Evolutionary conservation across 2,113 vertebrate genomes (phyloP).

Genomic region (Blennius ocellaris): DNA sequence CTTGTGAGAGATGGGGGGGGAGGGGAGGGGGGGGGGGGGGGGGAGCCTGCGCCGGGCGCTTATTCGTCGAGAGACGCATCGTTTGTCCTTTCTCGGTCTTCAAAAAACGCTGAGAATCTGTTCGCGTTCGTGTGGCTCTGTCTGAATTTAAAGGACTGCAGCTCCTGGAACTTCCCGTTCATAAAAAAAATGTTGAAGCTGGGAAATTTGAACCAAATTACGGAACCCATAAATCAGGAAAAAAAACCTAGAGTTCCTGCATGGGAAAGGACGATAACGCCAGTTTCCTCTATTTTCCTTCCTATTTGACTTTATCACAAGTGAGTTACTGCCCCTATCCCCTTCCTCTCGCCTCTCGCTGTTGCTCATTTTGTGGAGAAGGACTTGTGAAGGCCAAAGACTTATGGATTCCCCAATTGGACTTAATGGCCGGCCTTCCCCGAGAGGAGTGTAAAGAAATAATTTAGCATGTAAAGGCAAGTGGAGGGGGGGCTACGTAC

Average conservation of each 20-base stretch:
- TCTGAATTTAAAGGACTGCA: constrained; percentile 4
- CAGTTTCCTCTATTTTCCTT: background rate
- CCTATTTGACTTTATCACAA: constrained; percentile 19
- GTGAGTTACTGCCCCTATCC: constrained; percentile 26
- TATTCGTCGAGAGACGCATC: constrained; percentile 24
- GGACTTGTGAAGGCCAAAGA: constrained; percentile 41
- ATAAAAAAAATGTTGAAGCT: constrained; percentile 51
- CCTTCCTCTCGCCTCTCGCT: constrained; percentile 23
- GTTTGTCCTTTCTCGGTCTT: constrained; percentile 1
- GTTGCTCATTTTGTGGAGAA: constrained; percentile 23
- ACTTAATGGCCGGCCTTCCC: constrained; percentile 66
- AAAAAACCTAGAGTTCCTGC: constrained; percentile 34
- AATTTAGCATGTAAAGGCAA: constrained; percentile 61
- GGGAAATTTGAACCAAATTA: constrained; percentile 50
- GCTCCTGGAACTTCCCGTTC: constrained; percentile 23
- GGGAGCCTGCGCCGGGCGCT: constrained; percentile 33
- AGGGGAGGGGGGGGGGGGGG: too few relatives aligned
- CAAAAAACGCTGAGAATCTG: constrained; percentile 3
- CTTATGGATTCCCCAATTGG: constrained; percentile 63
- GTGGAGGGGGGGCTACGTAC: constrained; percentile 21
- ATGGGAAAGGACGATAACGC: constrained; percentile 41
- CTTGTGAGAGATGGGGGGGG: constrained; percentile 42
- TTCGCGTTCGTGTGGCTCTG: constrained; percentile 2
- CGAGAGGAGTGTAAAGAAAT: constrained; percentile 63
- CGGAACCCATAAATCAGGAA: constrained; percentile 64